phyloP scores from a whole-genome alignment of 2,797 vertebrate species.

The Taeniopygia guttata region DNA sequence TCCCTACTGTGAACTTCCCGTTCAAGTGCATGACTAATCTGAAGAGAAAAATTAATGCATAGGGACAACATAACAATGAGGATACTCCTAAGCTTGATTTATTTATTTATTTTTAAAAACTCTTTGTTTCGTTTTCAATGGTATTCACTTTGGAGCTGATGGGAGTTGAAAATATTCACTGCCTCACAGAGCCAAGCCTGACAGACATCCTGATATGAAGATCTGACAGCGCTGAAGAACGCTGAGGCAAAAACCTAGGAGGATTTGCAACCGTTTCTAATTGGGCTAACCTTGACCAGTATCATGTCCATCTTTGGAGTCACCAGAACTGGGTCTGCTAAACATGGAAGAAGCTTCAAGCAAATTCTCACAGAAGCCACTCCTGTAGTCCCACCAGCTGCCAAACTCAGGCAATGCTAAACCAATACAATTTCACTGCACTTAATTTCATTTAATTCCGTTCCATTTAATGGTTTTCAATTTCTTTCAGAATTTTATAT shows the following conservation, averaged over 20 bases:
- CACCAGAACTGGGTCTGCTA: neutral
- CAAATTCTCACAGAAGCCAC: neutral
- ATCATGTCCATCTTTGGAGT: neutral
- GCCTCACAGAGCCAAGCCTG: neutral
- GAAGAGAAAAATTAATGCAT: neutral
- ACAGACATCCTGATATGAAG: neutral
- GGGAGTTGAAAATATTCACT: neutral
- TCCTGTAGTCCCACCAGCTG: neutral
- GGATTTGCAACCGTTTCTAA: neutral
- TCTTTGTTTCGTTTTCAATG: neutral
- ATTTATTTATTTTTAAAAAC: neutral
- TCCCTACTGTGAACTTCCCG: neutral
- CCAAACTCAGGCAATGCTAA: neutral
- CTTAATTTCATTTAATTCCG: neutral
- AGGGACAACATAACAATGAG: neutral
- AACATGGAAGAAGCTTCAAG: neutral
- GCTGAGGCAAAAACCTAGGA: neutral
- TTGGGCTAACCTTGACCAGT: neutral
- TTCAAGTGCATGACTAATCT: neutral
- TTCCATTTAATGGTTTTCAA: neutral
- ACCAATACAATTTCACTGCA: neutral
- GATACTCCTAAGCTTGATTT: neutral
- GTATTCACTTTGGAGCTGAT: neutral
- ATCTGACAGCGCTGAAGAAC: neutral
- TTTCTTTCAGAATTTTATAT: neutral